Base-by-base conservation (phyloP, 2,113 vertebrate species). In the Echinops telfairi region DNA sequence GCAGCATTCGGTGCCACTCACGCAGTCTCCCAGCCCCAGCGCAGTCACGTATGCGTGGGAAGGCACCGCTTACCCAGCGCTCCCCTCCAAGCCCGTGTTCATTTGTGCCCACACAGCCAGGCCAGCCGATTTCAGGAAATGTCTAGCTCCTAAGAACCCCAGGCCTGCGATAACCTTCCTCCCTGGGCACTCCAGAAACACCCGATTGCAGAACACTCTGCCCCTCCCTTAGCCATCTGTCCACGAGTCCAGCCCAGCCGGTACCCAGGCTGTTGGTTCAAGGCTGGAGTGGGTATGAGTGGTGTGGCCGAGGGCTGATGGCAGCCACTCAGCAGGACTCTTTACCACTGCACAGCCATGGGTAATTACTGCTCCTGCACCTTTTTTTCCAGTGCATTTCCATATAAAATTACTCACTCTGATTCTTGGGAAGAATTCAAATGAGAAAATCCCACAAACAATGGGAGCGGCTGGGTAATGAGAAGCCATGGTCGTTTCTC, bases 371-470 rank as follows among this genome's bases (percentile, higher is more conserved):
- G 60, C 84, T 80, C 53, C 80, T 68, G 90, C 95, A 95, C 95
- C 96, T 97, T 97, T 71, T 71, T 97, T 96, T 94, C 47, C 47
- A 53, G 78, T 94, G 85, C 88, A 83, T 96, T 98, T 97, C 97
- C 95, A 93, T 94, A 85, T 77, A 90, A 94, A 97, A 93, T 97
- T 94, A 97, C 97, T 97, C 96, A 53, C 89, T 95, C 95, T 95
- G 96, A 79, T 95, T 95, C 95, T 95, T 91, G 93, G 96, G 96
- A 97, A 95, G 96, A 96, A 96, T 96, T 97, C 94, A 97, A 97
- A 98, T 98, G 96, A 98, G 97, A 97, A 97, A 97, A 87, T 87
- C 75, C 95, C 94, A 82, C 95, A 91, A 97, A 97, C 97, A 97
- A 97, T 96, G 95, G 82, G 88, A 68, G 58, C 1, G 10, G 83